These are phyloP conservation scores for Crepidodera aurea DNA, from an alignment of 2,888 invertebrate species.

Conservation along the genomic window DNA sequence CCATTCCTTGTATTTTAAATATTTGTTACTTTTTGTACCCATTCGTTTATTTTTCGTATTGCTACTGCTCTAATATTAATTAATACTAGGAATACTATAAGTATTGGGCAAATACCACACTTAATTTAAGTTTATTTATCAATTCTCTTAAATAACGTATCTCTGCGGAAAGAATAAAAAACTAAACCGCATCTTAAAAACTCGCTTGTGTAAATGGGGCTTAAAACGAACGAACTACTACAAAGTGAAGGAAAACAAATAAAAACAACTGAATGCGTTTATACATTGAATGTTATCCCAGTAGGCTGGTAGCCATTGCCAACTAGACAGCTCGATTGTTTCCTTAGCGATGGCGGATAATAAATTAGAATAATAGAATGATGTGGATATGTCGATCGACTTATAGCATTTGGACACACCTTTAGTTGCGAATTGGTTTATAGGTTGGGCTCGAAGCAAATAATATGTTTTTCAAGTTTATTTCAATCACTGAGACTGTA, in stretches of 20 bases:
- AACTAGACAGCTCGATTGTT: constrained; percentile 33
- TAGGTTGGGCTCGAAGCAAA: constrained; percentile 10
- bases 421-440: constrained; percentile 18
- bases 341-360: constrained; percentile 33
- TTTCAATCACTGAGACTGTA: background rate
- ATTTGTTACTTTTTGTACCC: too few species aligned
- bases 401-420: constrained; percentile 8
- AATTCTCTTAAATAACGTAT: too few species aligned
- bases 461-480: background rate
- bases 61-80: too few species aligned
- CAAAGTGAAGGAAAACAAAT: constrained; percentile 22
- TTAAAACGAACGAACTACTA: background rate
- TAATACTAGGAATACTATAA: too few species aligned
- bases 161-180: too few species aligned
- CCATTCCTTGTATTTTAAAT: too few species aligned
- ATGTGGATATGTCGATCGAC: constrained; percentile 19
- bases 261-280: constrained; percentile 24
- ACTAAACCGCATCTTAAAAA: background rate
- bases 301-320: constrained; percentile 29
- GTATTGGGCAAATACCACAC: too few species aligned
- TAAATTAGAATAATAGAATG: constrained; percentile 38
- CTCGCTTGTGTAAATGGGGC: constrained; percentile 6
- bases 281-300: constrained; percentile 18
- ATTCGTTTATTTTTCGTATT: too few species aligned
- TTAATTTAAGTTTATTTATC: too few species aligned